Evolutionary conservation across 2,113 vertebrate genomes (phyloP).

Genomic region (Dryoscopus gambensis): DNA sequence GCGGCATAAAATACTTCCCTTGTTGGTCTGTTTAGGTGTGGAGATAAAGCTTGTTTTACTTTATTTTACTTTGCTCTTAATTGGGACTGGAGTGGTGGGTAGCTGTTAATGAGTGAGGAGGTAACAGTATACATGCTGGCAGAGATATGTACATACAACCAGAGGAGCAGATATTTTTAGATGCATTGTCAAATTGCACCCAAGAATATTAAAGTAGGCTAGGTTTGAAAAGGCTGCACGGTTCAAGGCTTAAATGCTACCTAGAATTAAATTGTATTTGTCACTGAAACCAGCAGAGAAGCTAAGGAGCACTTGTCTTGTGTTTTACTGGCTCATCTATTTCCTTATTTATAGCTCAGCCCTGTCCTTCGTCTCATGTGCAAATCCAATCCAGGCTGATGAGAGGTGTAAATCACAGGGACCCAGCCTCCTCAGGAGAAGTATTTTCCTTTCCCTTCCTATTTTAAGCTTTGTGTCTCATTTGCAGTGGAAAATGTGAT

Average conservation of each 20-base stretch:
- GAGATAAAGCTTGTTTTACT: background rate
- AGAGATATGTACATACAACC: background rate
- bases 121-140: background rate
- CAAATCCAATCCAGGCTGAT: background rate
- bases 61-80: background rate
- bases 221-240: background rate
- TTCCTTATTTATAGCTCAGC: constrained; percentile 32
- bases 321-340: constrained; percentile 24
- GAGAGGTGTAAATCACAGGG: constrained; percentile 28
- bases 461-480: constrained; percentile 35
- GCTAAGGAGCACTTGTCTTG: background rate
- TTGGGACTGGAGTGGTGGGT: background rate
- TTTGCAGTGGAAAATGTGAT: background rate
- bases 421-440: background rate
- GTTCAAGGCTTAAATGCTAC: background rate
- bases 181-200: constrained; percentile 9
- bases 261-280: background rate
- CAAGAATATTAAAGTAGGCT: background rate
- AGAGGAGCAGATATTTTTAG: constrained; percentile 13
- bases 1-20: background rate
- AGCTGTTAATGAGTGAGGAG: background rate
- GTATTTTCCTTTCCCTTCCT: constrained; percentile 19
- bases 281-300: background rate
- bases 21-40: background rate
- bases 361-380: background rate